phyloP scores from a whole-genome alignment of 2,113 vertebrate species.

The Sturnus vulgaris region DNA sequence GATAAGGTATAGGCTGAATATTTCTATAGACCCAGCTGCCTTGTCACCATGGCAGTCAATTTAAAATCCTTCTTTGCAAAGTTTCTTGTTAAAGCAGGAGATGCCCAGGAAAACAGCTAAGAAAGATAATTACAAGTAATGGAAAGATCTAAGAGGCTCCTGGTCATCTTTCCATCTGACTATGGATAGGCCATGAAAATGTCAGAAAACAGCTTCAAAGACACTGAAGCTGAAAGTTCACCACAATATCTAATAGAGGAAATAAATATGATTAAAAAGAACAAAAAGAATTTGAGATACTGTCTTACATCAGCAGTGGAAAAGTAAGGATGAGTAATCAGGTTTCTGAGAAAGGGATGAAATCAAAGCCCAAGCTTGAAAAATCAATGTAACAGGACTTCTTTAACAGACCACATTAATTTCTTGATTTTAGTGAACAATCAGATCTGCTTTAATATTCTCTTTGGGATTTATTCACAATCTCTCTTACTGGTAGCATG shows the following conservation, averaged over 20 bases:
- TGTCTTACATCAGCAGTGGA: neutral
- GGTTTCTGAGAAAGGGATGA: neutral
- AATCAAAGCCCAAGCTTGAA: neutral
- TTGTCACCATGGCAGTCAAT: neutral
- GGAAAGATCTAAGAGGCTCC: constrained; percentile 2
- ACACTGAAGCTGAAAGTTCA: neutral
- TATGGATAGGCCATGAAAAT: neutral
- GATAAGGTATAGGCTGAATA: neutral
- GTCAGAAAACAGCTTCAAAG: constrained; percentile 37
- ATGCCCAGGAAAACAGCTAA: neutral
- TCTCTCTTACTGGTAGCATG: neutral
- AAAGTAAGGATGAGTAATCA: constrained; percentile 11
- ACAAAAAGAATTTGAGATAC: constrained; percentile 5
- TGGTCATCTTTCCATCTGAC: constrained; percentile 12
- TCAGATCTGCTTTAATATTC: neutral
- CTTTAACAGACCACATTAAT: neutral
- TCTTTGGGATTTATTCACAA: neutral
- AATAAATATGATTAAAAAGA: constrained; percentile 29
- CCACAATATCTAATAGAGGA: neutral
- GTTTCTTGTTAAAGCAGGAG: neutral
- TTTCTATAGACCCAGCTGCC: neutral
- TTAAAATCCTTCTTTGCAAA: neutral
- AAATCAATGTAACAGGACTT: neutral
- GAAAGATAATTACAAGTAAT: constrained; percentile 36
- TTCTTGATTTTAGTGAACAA: neutral